Evolutionary conservation across 1,140 invertebrate genomes (phyloP).

Genomic region (Epicauta chinensis): DNA sequence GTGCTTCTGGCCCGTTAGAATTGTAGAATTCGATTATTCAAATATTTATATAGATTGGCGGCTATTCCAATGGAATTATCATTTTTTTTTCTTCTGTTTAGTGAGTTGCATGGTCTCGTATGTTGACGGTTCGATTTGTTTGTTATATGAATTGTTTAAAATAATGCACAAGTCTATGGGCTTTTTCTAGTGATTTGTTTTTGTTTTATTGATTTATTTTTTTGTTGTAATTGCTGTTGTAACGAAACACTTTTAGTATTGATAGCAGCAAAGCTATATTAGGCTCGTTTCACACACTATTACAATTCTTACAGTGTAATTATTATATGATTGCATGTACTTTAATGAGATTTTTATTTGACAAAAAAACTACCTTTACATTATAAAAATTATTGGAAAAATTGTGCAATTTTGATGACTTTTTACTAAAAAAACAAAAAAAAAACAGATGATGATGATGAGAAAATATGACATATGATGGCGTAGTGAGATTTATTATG

Average conservation of each 20-base stretch:
- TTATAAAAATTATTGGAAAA: conserved; percentile 27
- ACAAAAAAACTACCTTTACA: conserved; percentile 24
- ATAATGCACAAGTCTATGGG: conserved; percentile 30
- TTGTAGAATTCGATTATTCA: too few relatives aligned
- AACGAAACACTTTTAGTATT: conserved; percentile 32
- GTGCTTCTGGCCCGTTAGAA: too few relatives aligned
- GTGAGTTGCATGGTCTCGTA: too few relatives aligned
- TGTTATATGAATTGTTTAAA: too few relatives aligned
- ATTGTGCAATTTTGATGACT: conserved; percentile 38
- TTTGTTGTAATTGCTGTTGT: neutral
- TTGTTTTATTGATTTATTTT: neutral
- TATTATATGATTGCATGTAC: conserved; percentile 35
- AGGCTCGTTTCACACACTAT: conserved; percentile 4
- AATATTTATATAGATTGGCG: too few relatives aligned
- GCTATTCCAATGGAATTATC: too few relatives aligned
- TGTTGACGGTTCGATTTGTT: too few relatives aligned
- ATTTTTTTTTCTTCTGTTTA: too few relatives aligned
- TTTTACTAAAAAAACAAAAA: conserved; percentile 33
- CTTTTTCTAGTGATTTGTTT: conserved; percentile 32
- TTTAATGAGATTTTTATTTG: conserved; percentile 19
- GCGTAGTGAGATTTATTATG: conserved; percentile 31
- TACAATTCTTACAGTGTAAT: conserved; percentile 27
- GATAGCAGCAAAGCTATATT: conserved; percentile 36
- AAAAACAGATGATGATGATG: neutral
- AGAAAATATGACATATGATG: conserved; percentile 35